Evolutionary conservation across 2,113 vertebrate genomes (phyloP).

Genomic region (Aythya baeri): DNA sequence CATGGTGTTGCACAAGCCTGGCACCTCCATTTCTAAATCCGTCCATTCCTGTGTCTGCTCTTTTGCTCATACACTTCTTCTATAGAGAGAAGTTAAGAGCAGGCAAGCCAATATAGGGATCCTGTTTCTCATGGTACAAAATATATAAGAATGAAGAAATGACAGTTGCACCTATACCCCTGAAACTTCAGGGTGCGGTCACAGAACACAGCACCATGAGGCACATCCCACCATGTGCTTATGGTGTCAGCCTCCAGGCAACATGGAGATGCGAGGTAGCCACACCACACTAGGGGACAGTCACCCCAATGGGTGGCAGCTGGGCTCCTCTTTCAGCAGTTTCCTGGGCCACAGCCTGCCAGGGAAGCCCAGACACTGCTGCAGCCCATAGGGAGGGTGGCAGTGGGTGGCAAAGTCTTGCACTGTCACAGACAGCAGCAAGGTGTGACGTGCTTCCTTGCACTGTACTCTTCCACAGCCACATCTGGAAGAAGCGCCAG

Average conservation of each 20-base stretch:
- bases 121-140: neutral
- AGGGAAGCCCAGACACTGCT: neutral
- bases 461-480: neutral
- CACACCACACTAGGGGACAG: neutral
- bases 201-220: neutral
- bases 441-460: neutral
- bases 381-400: neutral
- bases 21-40: neutral
- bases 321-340: neutral
- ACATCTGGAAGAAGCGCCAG: neutral
- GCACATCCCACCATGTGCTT: too few species aligned
- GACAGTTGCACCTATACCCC: neutral
- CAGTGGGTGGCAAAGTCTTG: neutral
- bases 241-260: too few species aligned
- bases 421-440: neutral
- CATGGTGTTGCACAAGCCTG: neutral
- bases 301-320: neutral
- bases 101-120: neutral
- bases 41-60: neutral
- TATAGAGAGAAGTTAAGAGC: neutral
- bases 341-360: neutral
- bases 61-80: neutral
- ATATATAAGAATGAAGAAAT: neutral
- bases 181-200: neutral
- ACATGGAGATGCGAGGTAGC: neutral